A percentile compares a stretch with the other conserved stretches of the same genome.
Evolutionary conservation across 1,140 invertebrate genomes (phyloP).

Genomic region (Armadillidium nasatum): DNA sequence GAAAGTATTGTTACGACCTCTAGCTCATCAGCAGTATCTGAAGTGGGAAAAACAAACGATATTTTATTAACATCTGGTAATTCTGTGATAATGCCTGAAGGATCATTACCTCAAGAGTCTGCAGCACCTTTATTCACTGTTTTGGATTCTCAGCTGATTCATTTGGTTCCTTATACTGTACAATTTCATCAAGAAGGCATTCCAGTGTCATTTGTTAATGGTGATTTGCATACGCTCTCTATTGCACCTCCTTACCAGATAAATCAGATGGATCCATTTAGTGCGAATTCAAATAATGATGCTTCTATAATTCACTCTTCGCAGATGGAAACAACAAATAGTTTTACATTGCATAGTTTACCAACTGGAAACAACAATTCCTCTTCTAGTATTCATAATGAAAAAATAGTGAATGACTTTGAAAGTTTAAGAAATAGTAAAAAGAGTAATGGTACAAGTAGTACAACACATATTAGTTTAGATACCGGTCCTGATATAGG

Average conservation of each 20-base stretch:
- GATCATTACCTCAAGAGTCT: slow-evolving; percentile 25
- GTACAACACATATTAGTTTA: neutral
- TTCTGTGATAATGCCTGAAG: slow-evolving; percentile 31
- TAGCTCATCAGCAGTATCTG: slow-evolving; percentile 25
- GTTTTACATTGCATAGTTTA: neutral
- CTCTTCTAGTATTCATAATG: neutral
- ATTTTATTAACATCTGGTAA: slow-evolving; percentile 28
- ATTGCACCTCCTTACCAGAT: slow-evolving; percentile 24
- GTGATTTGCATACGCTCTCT: slow-evolving; percentile 30
- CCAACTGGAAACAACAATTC: neutral
- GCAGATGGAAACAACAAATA: neutral
- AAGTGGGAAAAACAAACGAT: slow-evolving; percentile 30
- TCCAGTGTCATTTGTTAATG: slow-evolving; percentile 31
- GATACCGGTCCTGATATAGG: neutral
- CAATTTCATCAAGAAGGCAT: slow-evolving; percentile 33
- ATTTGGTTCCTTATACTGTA: slow-evolving; percentile 32
- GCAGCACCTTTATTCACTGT: slow-evolving; percentile 30
- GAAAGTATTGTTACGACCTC: neutral
- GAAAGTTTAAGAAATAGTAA: neutral
- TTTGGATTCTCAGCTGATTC: slow-evolving; percentile 37
- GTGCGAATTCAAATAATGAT: neutral
- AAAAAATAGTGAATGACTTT: neutral
- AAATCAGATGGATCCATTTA: neutral
- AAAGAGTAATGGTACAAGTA: neutral
- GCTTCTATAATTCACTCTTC: neutral